Evolutionary conservation across 1,140 invertebrate genomes (phyloP), one percentile per base, ranked within the genome.

Genomic region (Brachionus manjavacas): DNA sequence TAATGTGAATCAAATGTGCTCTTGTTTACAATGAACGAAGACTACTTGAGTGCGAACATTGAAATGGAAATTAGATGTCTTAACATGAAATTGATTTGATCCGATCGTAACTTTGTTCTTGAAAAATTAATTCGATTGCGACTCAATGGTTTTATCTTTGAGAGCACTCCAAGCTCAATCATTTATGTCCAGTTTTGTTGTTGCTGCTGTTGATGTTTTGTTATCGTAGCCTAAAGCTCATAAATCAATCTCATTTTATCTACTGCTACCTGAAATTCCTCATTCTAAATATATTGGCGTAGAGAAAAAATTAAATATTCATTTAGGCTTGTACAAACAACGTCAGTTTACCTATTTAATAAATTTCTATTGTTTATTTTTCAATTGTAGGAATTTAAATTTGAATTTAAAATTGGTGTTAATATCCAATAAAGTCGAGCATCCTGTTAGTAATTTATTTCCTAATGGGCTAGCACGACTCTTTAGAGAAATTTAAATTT

Each of bases 1-100:
- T 76, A 76, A 76, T 76, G 72, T 76, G 46, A 76, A 76, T 46
- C 72, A 76, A 76, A 76, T 76, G 72, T 76, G 41, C 9, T 72
- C 35, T 41, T 72, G 16, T 72, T 72, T 72, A 39, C n/a, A n/a
- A 16, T 72, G 14, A 9, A 41, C 35, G 8, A 31, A 31, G 64
- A 68, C 64, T 68, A 68, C 64, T 68, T 12, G 64, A 64, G 9
- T 7, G 9, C 12, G 23, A 31, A 35, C 12, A 68, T 68, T 72
- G 8, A 72, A 72, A 72, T 72, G 28, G 31, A 72, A 72, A 72
- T 72, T 72, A 72, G 43, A 72, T 72, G 68, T 72, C 68, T 72
- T 72, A 72, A 72, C 68, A 72, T 72, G 68, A 72, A 43, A 72
- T 20, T 39, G 35, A 68, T 31, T 31, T 35, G 64, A 64, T 28